Evolutionary conservation across 2,113 vertebrate species (phyloP), one percentile per base, ranked within the genome.

Genomic region (Triplophysa dalaica): DNA sequence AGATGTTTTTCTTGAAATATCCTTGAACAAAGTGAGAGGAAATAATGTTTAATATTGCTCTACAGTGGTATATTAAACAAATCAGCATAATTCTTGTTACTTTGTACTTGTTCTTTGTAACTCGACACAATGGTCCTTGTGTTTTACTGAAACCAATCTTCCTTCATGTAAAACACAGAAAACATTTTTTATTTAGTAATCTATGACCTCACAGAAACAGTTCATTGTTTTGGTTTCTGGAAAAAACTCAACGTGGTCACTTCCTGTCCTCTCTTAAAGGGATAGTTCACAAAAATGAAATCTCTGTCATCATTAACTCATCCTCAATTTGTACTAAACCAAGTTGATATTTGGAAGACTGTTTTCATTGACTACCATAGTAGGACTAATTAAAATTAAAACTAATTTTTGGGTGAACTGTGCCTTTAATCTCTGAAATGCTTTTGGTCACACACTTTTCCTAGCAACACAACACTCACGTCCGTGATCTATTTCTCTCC

Each of bases 1-100:
- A 0, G n/a, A 60, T 22, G 9, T 52, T 73, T 72, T 17, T 17
- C 16, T 24, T 73, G 5, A 38, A 9, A 64, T 29, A 70, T 70
- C 19, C 50, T 29, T 38, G 43, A 72, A 6, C 10, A 19, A 11
- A 78, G 16, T n/a, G n/a, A 2, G 10, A 33, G 2, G 10, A 52
- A 14, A 6, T 61, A 4, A 38, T 21, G 69, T 11, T 43, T 12
- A 73, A 24, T 12, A 8, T 45, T 17, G 26, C 8, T 72, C 7
- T 79, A 14, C 54, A 48, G 26, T 79, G 77, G 38, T n/a, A 54
- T 21, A 33, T 62, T n/a, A 79, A 33, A 63, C 77, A 8, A 63
- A 12, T 43, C n/a, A 12, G 21, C 17, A 2, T 41, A n/a, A 43
- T 72, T 79, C 22, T 22, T 52, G 26, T n/a, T 72, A 72, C 19